Base-by-base conservation (phyloP, 2,113 vertebrate genomes). In the Edolisoma coerulescens region DNA sequence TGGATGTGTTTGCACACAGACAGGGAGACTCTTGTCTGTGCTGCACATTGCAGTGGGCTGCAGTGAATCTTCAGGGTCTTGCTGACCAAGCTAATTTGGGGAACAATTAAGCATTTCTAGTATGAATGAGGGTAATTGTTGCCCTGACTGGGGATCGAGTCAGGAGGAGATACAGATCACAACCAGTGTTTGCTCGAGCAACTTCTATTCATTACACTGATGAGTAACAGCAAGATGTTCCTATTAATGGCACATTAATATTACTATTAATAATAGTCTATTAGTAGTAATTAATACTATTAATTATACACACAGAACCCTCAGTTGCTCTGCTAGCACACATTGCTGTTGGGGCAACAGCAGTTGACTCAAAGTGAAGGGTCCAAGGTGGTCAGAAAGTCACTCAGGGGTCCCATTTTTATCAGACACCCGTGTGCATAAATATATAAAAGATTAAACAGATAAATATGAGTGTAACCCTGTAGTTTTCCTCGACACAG, bases 61-160 rank as follows among this genome's bases (percentile, higher is more conserved):
- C 90, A 73, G 94, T 60, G 95, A 71, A 92, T 95, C 94, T 87
- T 95, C 94, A 88, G 81, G 76, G 91, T 41, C 83, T 69, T 75
- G 96, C 93, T 97, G 94, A 96, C 76, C 86, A 8, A 90, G 95
- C 93, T 74, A 47, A 56, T 73, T 86, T 75, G 80, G 68, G 77
- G 84, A 95, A 92, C 84, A 95, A 41, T 95, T 77, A 74, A 92
- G 76, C 14, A 1, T 74, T 95, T 90, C 76, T 70, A 37, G 60
- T 27, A 37, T 93, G 86, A 95, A 56, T 75, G 80, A 70, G 69
- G 65, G 71, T 33, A 63, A 90, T 96, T 95, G 73, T 93, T 95
- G 59, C 26, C 47, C 64, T 88, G 52, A 35, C 2, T 64, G 20
- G 49, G 41, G 50, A 56, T 47, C 5, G 11, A 65, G 79, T 84